Percentiles rank a stretch among this genome's conserved stretches.
Conservation (phyloP, 2,888 invertebrate genomes). For the Lasius platythorax region DNA sequence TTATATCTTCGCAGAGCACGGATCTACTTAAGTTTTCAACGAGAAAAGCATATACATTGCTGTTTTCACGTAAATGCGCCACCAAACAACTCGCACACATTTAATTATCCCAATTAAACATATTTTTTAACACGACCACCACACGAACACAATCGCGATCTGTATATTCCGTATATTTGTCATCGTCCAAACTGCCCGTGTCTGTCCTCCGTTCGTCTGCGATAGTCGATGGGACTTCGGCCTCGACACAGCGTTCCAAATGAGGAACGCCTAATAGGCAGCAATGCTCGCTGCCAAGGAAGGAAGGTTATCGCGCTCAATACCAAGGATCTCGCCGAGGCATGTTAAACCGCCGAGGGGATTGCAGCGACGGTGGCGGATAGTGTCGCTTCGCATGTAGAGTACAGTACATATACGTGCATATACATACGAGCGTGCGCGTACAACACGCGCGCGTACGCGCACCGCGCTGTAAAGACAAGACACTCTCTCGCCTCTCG, state of each 20-base stretch:
- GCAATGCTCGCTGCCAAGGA: constrained; percentile 66
- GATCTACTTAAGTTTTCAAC: no score
- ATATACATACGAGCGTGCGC: background rate
- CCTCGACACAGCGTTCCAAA: constrained; percentile 66
- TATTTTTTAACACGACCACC: background rate
- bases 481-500: constrained; percentile 35
- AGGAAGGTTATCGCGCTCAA: constrained; percentile 72
- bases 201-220: background rate
- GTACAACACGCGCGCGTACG: constrained; percentile 17
- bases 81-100: background rate
- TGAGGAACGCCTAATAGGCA: constrained; percentile 62
- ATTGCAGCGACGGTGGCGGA: constrained; percentile 29
- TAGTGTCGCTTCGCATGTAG: background rate
- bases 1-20: no score
- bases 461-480: background rate
- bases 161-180: background rate
- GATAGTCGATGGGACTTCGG: constrained; percentile 30
- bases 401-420: constrained; percentile 21
- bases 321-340: constrained; percentile 68
- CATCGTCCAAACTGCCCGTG: background rate
- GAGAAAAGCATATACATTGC: background rate
- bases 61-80: background rate
- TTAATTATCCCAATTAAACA: background rate
- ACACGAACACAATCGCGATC: background rate
- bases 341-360: constrained; percentile 57